Evolutionary conservation across 2,888 invertebrate genomes (phyloP).

Genomic region (Odontothrips loti): DNA sequence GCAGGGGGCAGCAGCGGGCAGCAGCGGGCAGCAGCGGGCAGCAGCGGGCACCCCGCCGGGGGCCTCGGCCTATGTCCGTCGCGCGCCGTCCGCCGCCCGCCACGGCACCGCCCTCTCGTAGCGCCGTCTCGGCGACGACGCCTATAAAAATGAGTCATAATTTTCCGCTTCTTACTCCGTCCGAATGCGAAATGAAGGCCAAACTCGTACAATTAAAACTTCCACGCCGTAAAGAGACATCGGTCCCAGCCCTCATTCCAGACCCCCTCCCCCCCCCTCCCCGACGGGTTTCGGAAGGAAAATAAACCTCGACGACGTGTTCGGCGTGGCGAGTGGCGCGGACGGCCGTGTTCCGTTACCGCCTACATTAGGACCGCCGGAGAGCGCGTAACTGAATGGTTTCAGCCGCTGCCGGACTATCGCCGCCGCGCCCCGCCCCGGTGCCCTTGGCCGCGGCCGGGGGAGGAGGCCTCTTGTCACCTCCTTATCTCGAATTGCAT

Average conservation of each 20-base stretch:
- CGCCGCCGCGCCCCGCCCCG: neutral
- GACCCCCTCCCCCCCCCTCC: neutral
- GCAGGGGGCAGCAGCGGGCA: too few relatives aligned
- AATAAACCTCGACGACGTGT: neutral
- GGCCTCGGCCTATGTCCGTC: too few relatives aligned
- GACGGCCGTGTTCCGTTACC: neutral
- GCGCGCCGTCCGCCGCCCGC: too few relatives aligned
- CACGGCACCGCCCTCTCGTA: neutral
- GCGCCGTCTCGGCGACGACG: neutral
- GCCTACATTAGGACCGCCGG: neutral
- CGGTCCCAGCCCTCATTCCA: neutral
- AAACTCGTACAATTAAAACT: conserved; percentile 14
- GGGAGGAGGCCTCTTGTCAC: neutral
- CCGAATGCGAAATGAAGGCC: neutral
- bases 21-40: too few relatives aligned
- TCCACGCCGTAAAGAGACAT: conserved; percentile 6
- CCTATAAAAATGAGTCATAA: conserved; percentile 21
- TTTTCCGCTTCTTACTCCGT: neutral
- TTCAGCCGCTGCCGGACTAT: neutral
- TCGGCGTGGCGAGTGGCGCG: neutral
- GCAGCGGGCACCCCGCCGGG: too few relatives aligned
- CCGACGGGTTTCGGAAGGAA: neutral
- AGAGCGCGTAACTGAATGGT: neutral
- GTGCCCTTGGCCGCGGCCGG: neutral
- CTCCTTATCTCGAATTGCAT: neutral